Evolutionary conservation across 1,140 invertebrate genomes (phyloP), one percentile per base, ranked within the genome.

Genomic region (Drosophila kohkoa): DNA sequence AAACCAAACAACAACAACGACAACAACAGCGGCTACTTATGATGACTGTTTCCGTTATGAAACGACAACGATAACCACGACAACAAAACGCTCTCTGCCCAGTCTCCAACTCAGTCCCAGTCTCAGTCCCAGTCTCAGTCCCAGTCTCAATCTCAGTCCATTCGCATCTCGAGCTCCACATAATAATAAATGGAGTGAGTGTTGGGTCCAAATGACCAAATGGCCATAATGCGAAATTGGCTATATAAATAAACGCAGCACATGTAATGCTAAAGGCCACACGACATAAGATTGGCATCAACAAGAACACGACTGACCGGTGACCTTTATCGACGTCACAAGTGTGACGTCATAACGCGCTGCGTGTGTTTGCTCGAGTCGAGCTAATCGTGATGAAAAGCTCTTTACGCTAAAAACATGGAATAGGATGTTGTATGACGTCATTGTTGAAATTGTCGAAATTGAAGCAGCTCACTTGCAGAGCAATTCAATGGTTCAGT

Each of bases 31-130:
- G 8, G 28, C 76, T 49, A 66, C 54, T 81, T 64, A 79, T 58
- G 63, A 60, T 30, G 77, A 45, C 15, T 11, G 81, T 74, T 85
- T 83, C 82, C 75, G 82, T 86, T 81, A 35, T 59, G 82, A 75
- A 66, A 82, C 38, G 63, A 74, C 58, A 57, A 59, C 54, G n/a
- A 75, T 32, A 43, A 67, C 64, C 58, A 66, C 54, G 43, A 66
- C 66, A 64, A 25, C 48, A n/a, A 28, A 7, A 28, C 54, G 16
- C 45, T 5, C 54, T 65, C 43, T 52, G 35, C 11, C 20, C 20
- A 25, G 20, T 58, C 43, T 43, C 52, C 20, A 25, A 32, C 5
- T 7, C 30, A 38, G 20, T 15, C 8, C 8, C 51, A 32, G 30
- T 45, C 63, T 3, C 45, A 52, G 30, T 63, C 52, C 20, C 16